Evolutionary conservation across 2,797 vertebrate genomes (phyloP), one percentile per base, ranked within the genome.

Genomic region (Taeniopygia guttata): DNA sequence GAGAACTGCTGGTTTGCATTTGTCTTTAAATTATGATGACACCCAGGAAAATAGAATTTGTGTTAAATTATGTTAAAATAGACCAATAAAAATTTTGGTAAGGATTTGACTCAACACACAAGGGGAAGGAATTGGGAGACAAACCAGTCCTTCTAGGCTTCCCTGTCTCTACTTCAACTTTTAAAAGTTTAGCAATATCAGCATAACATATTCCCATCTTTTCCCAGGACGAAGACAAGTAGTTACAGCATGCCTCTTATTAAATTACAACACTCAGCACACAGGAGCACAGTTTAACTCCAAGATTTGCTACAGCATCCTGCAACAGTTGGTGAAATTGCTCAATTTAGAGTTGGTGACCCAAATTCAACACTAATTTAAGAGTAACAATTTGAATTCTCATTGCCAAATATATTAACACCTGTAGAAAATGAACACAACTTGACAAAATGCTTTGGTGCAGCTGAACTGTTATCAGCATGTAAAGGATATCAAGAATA

Each of bases 351-450:
- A 86, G n/a, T 78, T 18, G 4, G 67, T 8, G 11, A 89, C 64
- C 54, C 63, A 76, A 60, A 84, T 77, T 92, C 91, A 73, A 77
- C 66, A 54, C 56, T 55, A 49, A 7, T 84, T 94, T 90, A 84
- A 87, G 81, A 83, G 52, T 48, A 95, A 92, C 43, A 87, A 84
- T 69, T 69, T 92, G 36, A 89, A 85, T 51, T 60, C 30, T 76
- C 86, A 84, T 76, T 91, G 85, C 52, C 89, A 95, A 88, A 90
- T 96, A 89, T 58, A 73, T 68, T 94, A 89, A 93, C 32, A 89
- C 43, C 43, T 75, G 84, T 45, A 93, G 90, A 60, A 95, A 90
- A 85, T 29, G 49, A 96, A 66, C 63, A 84, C 63, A 96, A 90
- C 80, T 89, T 88, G 68, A 70, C 45, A 74, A 95, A 89, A 95